Base-by-base conservation (phyloP, 2,888 invertebrate genomes). In the Ornithoptera priamus region DNA sequence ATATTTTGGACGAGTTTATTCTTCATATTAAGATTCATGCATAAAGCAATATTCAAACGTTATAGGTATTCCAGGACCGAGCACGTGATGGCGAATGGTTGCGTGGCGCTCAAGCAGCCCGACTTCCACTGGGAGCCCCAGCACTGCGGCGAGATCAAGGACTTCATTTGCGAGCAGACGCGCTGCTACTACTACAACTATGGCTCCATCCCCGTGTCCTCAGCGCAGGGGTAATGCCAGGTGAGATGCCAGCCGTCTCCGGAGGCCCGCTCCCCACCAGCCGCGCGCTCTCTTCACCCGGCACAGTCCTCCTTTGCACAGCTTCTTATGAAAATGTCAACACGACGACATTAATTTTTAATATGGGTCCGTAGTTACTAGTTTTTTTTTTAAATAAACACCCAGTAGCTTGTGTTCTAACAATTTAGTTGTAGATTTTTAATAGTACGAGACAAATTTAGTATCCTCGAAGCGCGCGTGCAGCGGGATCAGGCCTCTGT, bases 171-270 rank as follows among this genome's bases (percentile, higher is more conserved):
- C 93, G 97, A 97, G 93, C 97, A 97, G 93, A 97, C 97, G 74
- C 95, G 97, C 84, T 97, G 97, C 93, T 97, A 97, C 91, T 97
- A 97, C 93, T 97, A 97, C 94, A 97, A 97, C 93, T 97, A 97
- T 90, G 97, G 97, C 87, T 96, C 96, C 89, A 97, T 97, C 93
- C 96, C 96, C 88, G 97, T 97, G 85, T 96, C 96, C 87, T 96
- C 96, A 82, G 95, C 96, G 94, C 97, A 97, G 96, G 97, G 97
- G 97, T 97, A 97, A 97, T 96, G 90, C 87, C 93, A 96, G 95
- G 95, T 95, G 95, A 95, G 95, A 93, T 93, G 92, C 92, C 92
- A 92, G 89, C 92, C 86, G 91, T 88, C 89, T 90, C 92, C 90
- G 87, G 91, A 91, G 89, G 88, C 86, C 91, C 86, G 85, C 85